phyloP scores from a whole-genome alignment of 2,797 vertebrate species.

The Fistularia commersonii region DNA sequence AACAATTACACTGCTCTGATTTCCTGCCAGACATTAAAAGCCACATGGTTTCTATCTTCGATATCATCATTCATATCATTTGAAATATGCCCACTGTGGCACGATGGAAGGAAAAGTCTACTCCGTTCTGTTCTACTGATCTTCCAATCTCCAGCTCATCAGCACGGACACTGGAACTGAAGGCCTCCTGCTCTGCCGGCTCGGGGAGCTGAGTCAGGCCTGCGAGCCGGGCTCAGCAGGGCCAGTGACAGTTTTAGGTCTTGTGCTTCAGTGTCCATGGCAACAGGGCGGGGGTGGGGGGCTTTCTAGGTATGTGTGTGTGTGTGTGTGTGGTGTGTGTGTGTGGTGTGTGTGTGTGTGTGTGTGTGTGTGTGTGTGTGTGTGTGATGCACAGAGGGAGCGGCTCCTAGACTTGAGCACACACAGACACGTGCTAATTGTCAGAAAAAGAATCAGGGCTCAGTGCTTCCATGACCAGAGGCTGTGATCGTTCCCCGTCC shows the following conservation, averaged over 20 bases:
- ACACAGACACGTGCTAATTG: constrained; percentile 27
- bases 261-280: constrained; percentile 75
- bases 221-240: constrained; percentile 49
- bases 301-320: constrained; percentile 40
- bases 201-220: constrained; percentile 41
- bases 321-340: constrained; percentile 9
- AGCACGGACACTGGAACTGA: neutral
- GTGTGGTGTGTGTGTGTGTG: constrained; percentile 27
- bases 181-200: constrained; percentile 45
- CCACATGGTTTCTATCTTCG: no score
- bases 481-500: constrained; percentile 25
- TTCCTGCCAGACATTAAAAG: no score
- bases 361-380: constrained; percentile 10
- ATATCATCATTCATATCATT: no score
- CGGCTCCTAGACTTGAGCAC: constrained; percentile 33
- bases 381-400: constrained; percentile 13
- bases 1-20: no score
- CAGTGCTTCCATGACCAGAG: constrained; percentile 27
- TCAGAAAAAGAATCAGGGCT: constrained; percentile 27
- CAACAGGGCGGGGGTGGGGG: constrained; percentile 65
- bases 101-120: no score
- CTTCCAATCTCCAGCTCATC: neutral
- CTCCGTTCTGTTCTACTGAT: no score
- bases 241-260: constrained; percentile 55
- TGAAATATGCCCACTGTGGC: no score